These are phyloP conservation scores for Salminus brasiliensis DNA, from an alignment of 2,113 vertebrate genomes.

Conservation along the genomic window DNA sequence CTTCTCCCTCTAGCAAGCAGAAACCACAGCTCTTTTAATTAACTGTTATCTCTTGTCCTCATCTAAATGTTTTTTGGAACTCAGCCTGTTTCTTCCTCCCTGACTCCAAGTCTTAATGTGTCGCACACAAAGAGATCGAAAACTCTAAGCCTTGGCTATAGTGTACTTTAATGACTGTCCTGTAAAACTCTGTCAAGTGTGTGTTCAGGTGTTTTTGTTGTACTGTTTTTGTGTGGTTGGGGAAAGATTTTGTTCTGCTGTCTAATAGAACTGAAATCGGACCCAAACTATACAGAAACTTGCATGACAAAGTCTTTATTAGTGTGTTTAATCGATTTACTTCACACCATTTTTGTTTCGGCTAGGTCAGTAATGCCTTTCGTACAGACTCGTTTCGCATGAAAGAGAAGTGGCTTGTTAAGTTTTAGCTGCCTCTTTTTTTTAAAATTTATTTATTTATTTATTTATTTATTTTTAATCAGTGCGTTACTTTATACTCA, in stretches of 20 bases:
- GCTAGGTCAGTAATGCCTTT: not conserved
- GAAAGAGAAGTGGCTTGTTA: not conserved
- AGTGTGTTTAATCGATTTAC: no score
- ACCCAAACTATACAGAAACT: not conserved
- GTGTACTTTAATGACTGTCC: slow-evolving; percentile 32
- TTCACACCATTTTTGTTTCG: no score
- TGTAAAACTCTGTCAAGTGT: slow-evolving; percentile 14
- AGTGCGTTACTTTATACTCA: not conserved
- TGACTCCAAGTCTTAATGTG: slow-evolving; percentile 47
- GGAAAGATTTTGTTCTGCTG: not conserved
- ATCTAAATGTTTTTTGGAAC: slow-evolving; percentile 47
- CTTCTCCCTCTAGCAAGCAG: slow-evolving; percentile 43
- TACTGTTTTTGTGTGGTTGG: not conserved
- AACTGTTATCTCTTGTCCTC: slow-evolving; percentile 50
- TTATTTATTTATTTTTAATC: no score
- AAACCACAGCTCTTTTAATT: slow-evolving; percentile 44
- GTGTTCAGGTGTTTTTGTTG: not conserved
- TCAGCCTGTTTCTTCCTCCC: slow-evolving; percentile 46
- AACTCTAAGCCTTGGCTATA: slow-evolving; percentile 65
- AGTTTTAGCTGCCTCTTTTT: no score
- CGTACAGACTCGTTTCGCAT: not conserved
- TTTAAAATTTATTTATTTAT: no score
- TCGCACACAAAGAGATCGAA: slow-evolving; percentile 57
- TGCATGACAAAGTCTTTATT: not conserved
- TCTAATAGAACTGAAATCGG: not conserved